A percentile compares a stretch with the other conserved stretches of the same genome.
Evolutionary conservation across 2,113 vertebrate species (phyloP).

Genomic region (Uria lomvia): DNA sequence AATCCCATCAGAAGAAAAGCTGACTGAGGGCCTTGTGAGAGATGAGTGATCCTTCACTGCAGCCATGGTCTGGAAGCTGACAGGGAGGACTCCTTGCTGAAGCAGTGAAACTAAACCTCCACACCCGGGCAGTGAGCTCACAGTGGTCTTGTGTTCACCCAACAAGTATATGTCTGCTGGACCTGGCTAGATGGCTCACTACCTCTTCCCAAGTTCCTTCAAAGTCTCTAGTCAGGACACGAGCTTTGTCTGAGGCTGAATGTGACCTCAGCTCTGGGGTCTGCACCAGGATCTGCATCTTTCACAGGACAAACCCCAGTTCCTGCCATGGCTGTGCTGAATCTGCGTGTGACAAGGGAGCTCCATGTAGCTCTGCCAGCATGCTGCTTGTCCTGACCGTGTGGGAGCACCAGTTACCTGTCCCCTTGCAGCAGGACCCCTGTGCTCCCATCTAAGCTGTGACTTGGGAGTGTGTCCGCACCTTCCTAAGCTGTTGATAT

Average conservation of each 20-base stretch:
- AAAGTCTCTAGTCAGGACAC: accelerated
- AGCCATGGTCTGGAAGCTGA: not conserved
- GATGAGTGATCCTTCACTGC: not conserved
- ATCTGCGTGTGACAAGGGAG: not conserved
- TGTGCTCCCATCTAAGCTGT: not conserved
- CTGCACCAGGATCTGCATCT: not conserved
- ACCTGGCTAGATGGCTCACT: not conserved
- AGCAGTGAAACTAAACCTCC: not conserved
- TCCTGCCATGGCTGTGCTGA: not conserved
- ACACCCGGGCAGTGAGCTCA: too few species aligned
- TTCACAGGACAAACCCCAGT: not conserved
- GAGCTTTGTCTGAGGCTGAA: not conserved
- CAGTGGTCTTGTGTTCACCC: not conserved
- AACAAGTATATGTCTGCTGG: not conserved
- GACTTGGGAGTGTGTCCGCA: not conserved
- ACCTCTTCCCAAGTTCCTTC: not conserved
- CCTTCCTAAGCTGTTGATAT: not conserved
- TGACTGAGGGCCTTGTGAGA: not conserved
- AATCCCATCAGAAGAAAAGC: not conserved
- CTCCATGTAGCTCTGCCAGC: not conserved
- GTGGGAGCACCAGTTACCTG: not conserved
- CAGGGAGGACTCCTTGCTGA: not conserved
- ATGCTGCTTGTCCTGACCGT: not conserved
- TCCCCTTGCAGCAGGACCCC: not conserved
- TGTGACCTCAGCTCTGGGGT: not conserved